Base-by-base conservation (phyloP, 2,888 invertebrate species). In the Eupithecia vulgata region DNA sequence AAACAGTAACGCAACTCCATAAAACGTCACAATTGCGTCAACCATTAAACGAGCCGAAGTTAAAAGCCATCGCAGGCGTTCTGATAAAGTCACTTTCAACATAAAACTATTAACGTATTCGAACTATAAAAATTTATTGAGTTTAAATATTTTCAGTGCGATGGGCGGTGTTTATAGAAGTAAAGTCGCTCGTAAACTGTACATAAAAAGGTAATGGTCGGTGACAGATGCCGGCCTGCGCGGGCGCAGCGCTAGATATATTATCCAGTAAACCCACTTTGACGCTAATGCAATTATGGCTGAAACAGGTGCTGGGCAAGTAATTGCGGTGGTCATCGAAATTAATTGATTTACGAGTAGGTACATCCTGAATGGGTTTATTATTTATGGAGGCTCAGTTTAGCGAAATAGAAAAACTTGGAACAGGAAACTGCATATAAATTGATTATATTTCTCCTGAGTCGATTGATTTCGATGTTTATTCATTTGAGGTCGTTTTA, bases 101-200 rank as follows among this genome's bases (percentile, higher is more conserved):
- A 88, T 90, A 89, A 89, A 88, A 89, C 87, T 87, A 90, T 88
- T 88, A 90, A 86, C 86, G 85, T 88, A 85, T 88, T 86, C 79
- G 79, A 83, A 84, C 87, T 85, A 87, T 91, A 91, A 91, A 91
- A 88, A 86, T 86, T 89, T 89, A 91, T 88, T 82, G 88, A 85
- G 85, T 88, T 88, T 90, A 91, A 92, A 91, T 91, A 91, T 91
- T 90, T 90, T 88, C 87, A 88, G 85, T 87, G 81, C 81, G 83
- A 86, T 87, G 85, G 87, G 86, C 85, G 86, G 83, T 79, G 81
- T 83, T 81, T 77, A 70, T 76, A 76, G 79, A 77, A 75, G 76
- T 80, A 79, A 80, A 81, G 79, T 81, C 79, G 81, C 71, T 79
- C 80, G 80, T 81, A 82, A 87, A 89, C 79, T 70, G 79, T 82